phyloP scores from a whole-genome alignment of 2,797 vertebrate species.

The Hirundo rustica region DNA sequence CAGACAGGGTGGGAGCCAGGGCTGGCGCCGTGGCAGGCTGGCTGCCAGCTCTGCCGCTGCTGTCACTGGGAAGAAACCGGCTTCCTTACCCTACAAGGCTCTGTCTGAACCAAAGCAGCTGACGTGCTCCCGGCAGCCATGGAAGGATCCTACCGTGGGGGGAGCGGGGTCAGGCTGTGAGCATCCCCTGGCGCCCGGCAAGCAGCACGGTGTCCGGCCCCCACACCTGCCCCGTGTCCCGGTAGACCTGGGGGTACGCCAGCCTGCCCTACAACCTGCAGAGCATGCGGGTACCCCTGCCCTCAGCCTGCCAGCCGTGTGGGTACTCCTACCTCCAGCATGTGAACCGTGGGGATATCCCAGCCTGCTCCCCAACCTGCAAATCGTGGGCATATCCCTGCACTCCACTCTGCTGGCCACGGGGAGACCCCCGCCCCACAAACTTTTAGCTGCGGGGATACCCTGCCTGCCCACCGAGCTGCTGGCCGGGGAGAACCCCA shows the following conservation, averaged over 20 bases:
- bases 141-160: neutral
- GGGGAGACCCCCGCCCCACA: no score
- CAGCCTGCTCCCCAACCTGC: neutral
- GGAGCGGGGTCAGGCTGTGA: neutral
- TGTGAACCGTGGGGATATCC: neutral
- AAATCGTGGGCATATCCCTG: neutral
- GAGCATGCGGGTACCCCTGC: neutral
- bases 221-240: neutral
- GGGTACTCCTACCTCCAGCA: neutral
- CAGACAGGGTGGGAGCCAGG: neutral
- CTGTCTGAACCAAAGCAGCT: constrained; percentile 64
- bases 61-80: constrained; percentile 46
- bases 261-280: neutral
- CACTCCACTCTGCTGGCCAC: no score
- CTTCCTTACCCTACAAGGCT: constrained; percentile 81
- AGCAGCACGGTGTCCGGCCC: neutral
- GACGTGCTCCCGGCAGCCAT: neutral
- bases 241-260: neutral
- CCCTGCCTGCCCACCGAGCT: neutral
- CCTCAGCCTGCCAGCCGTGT: neutral
- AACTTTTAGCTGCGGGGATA: neutral
- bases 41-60: constrained; percentile 41
- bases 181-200: neutral
- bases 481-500: no score
- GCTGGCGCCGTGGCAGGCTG: neutral